Base-by-base conservation (phyloP, 2,888 invertebrate genomes). In the Cylloceria caligata region DNA sequence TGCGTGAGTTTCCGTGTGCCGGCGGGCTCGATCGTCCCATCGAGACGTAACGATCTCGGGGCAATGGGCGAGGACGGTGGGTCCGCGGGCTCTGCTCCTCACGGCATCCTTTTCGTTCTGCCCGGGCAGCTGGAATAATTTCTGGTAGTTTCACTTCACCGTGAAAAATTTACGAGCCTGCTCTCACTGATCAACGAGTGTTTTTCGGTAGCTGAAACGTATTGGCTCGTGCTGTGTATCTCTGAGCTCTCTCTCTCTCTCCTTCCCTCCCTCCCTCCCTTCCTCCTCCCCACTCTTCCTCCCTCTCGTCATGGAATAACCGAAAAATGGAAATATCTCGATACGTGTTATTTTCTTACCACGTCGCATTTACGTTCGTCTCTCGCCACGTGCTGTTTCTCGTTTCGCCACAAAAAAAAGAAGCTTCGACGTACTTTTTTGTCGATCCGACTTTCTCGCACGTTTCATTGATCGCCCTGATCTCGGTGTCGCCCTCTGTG, bases 101-200 rank as follows among this genome's bases (percentile, higher is more conserved):
- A 19, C 21, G 3, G 39, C 6, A 27, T 65, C 13, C 52, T 55
- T 60, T 47, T 71, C 72, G 55, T 49, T n/a, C 24, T 13, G 39
- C 19, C 36, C 11, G 21, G 45, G 65, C 74, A 80, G 75, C 75
- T 80, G 75, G 19, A 62, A 75, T 52, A 52, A 71, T 80, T 57
- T 69, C 69, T 73, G 55, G 68, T 62, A 62, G 69, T 81, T 84
- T 76, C 81, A 83, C 72, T 81, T 57, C 49, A 68, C 72, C 27
- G 57, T 64, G 75, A 76, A 81, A 75, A 79, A 72, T 73, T 78
- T 81, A 77, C 69, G 77, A 75, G 72, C 19, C 62, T 4, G 3
- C 16, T 52, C 67, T 65, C 21, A 34, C 47, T 19, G 36, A 11
- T 39, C 47, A 52, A 39, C 21, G 55, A 13, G 34, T 9, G 36